Evolutionary conservation across 2,797 vertebrate species (phyloP).

Genomic region (Rhinella marina): DNA sequence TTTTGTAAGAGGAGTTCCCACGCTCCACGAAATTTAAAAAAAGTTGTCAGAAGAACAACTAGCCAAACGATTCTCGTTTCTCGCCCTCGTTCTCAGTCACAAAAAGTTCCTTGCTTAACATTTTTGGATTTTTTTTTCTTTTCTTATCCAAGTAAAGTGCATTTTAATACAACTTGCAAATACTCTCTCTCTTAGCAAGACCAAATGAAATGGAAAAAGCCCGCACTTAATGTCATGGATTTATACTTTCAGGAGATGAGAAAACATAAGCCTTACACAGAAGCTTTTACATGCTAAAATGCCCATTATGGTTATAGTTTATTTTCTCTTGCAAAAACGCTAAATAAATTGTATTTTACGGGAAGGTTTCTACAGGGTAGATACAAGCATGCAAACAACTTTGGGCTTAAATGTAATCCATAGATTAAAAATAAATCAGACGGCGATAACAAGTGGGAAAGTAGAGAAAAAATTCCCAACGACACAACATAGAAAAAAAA

Average conservation of each 20-base stretch:
- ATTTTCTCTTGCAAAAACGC: constrained; percentile 35
- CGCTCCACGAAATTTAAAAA: constrained; percentile 5
- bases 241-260: constrained; percentile 57
- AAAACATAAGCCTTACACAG: constrained; percentile 50
- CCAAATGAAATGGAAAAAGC: constrained; percentile 56
- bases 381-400: constrained; percentile 20
- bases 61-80: not conserved
- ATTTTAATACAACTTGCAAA: constrained; percentile 55
- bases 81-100: not conserved
- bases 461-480: not conserved
- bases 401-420: constrained; percentile 41
- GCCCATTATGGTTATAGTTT: constrained; percentile 53
- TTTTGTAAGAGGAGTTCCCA: constrained; percentile 43
- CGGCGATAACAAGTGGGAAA: not conserved
- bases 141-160: constrained; percentile 10
- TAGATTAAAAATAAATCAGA: constrained; percentile 40
- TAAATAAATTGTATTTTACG: constrained; percentile 52
- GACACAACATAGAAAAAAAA: not conserved
- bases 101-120: not conserved
- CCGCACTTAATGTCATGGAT: constrained; percentile 45
- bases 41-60: constrained; percentile 11
- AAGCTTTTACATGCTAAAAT: constrained; percentile 49
- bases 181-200: constrained; percentile 18
- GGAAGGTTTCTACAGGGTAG: constrained; percentile 28
- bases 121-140: not conserved